Conservation (phyloP, 1,140 invertebrate genomes). For the Probaryconus sp. region DNA sequence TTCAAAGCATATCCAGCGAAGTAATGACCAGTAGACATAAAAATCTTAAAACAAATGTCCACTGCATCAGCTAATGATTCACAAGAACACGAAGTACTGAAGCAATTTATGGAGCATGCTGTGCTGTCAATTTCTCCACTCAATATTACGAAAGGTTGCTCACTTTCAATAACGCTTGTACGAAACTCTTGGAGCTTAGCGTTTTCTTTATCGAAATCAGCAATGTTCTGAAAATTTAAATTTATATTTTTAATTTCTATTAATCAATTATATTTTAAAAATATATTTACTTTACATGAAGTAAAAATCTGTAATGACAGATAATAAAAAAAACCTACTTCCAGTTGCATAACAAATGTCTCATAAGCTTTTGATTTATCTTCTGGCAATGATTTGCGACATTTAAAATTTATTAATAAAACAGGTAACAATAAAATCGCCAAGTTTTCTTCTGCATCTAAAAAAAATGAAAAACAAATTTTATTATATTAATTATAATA, state of each 20-base stretch:
- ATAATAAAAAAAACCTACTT: no score
- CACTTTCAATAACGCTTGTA: not conserved
- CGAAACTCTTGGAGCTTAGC: no score
- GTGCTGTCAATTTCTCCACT: not conserved
- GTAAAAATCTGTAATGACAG: no score
- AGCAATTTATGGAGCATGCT: slow-evolving; percentile 4
- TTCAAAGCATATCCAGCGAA: no score
- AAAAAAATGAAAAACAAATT: no score
- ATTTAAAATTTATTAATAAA: slow-evolving; percentile 6
- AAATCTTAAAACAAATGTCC: slow-evolving; percentile 16
- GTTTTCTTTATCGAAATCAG: not conserved
- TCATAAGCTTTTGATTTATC: slow-evolving; percentile 1
- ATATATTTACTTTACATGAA: no score
- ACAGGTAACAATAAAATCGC: not conserved
- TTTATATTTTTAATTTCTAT: no score
- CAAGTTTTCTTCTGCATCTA: not conserved
- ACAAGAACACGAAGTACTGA: not conserved
- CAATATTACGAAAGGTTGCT: slow-evolving; percentile 10
- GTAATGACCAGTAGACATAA: no score
- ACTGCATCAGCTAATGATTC: slow-evolving; percentile 4
- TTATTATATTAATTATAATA: no score
- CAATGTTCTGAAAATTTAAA: slow-evolving; percentile 5
- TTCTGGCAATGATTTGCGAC: not conserved
- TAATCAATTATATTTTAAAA: no score
- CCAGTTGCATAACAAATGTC: not conserved